Evolutionary conservation across 2,797 vertebrate species (phyloP), one percentile per base, ranked within the genome.

Genomic region (Acipenser ruthenus): DNA sequence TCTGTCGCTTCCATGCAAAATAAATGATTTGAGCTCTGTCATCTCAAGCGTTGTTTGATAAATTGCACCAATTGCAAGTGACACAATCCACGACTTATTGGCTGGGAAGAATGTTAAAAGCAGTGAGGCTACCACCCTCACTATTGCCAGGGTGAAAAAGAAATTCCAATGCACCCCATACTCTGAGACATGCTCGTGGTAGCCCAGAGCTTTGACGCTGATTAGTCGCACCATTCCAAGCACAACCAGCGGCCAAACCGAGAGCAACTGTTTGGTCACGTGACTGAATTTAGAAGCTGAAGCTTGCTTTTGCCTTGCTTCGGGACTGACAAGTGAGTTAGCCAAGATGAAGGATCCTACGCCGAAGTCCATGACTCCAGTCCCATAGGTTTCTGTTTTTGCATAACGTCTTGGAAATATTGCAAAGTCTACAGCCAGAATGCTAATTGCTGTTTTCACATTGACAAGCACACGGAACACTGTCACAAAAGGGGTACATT

Each of bases 141-240:
- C 91, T 2, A 89, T 69, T 0, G 93, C 90, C 63, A 99, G 69
- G 0, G 95, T 99, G 73, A 99, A 99, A 78, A 99, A 99, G 68
- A 99, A 99, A 78, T 99, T 99, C 97, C 97, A 99, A 75, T 99
- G 95, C 67, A 95, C 75, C 0, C 97, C 97, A 2, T 99, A 99
- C 73, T 99, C 96, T 0, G 91, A 91, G 23, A 93, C 76, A 18
- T 99, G 97, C 73, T 99, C 95, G 0, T 96, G 94, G 77, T 99
- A 99, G 15, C 80, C 86, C 0, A 89, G 69, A 53, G 90, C 87
- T 81, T 97, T 99, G 50, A 97, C 67, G 2, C 87, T 88, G 6
- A 88, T 71, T 55, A 97, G 80, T 60, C 97, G 86, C 11, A 77
- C 93, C 1, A 92, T 1, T 0, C 97, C 97, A 0, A 99, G 88